These are phyloP conservation scores for Theodoxus fluviatilis DNA, from an alignment of 2,888 invertebrate genomes.

Conservation along the genomic window DNA sequence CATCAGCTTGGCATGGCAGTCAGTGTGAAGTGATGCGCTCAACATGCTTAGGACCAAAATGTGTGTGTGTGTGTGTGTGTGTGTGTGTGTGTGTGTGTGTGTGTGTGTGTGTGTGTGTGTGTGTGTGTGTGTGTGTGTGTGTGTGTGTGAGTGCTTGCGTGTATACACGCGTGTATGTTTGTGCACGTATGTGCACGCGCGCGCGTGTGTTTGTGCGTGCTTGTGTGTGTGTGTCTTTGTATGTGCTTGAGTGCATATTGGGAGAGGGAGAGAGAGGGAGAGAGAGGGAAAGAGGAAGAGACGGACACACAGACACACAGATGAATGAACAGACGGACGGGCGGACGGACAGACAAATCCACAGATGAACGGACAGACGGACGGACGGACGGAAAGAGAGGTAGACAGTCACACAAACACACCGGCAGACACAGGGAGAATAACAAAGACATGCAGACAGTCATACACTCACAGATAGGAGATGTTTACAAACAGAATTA, in stretches of 20 bases:
- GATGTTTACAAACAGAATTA: too few species aligned
- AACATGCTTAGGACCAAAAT: background rate
- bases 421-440: too few species aligned
- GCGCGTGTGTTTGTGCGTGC: background rate
- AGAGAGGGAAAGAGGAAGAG: background rate
- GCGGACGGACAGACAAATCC: too few species aligned
- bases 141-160: constrained; percentile 9
- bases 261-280: background rate
- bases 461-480: too few species aligned
- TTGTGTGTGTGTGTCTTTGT: background rate
- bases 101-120: constrained; percentile 7
- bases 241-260: background rate
- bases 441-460: too few species aligned
- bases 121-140: background rate
- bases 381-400: too few species aligned
- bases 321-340: too few species aligned
- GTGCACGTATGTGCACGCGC: constrained; percentile 7
- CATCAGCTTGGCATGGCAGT: background rate
- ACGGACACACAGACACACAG: too few species aligned
- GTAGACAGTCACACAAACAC: too few species aligned
- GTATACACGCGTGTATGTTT: background rate
- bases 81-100: constrained; percentile 11
- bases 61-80: background rate
- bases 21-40: background rate
- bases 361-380: too few species aligned